Evolutionary conservation across 2,797 vertebrate genomes (phyloP).

Genomic region (Psittacula echo): DNA sequence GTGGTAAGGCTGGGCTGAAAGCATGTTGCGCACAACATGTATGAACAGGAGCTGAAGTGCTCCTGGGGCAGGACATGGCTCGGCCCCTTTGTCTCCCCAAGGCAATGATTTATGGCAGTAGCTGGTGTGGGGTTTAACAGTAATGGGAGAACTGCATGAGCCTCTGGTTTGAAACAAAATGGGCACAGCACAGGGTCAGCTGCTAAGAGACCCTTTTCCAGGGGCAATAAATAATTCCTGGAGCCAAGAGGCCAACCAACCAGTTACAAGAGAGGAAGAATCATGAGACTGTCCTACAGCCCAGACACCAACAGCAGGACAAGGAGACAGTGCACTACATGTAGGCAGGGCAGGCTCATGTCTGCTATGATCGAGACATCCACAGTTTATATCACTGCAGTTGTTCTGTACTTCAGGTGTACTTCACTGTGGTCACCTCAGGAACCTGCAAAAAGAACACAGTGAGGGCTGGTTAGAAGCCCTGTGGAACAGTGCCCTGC

Average conservation of each 20-base stretch:
- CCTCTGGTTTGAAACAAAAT: background rate
- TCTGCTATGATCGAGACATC: rapidly evolving
- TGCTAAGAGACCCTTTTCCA: background rate
- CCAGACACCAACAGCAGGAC: rapidly evolving
- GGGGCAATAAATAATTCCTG: background rate
- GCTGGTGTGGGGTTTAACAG: background rate
- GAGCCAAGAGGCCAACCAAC: background rate
- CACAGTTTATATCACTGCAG: rapidly evolving
- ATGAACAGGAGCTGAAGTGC: too few relatives aligned
- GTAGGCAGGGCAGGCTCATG: background rate
- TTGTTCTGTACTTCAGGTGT: background rate
- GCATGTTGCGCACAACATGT: rapidly evolving
- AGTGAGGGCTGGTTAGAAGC: background rate
- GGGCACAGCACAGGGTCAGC: background rate
- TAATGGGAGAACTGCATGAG: rapidly evolving
- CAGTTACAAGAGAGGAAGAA: background rate
- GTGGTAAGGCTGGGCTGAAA: background rate
- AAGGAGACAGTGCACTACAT: rapidly evolving
- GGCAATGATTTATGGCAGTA: rapidly evolving
- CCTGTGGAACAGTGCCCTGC: rapidly evolving
- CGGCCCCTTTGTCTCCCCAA: background rate
- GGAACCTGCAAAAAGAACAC: background rate
- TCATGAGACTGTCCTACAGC: rapidly evolving
- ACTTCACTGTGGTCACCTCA: background rate
- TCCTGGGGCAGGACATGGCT: background rate